Base-by-base conservation (phyloP, 2,797 vertebrate genomes). In the Hippopotamyrus pictus region DNA sequence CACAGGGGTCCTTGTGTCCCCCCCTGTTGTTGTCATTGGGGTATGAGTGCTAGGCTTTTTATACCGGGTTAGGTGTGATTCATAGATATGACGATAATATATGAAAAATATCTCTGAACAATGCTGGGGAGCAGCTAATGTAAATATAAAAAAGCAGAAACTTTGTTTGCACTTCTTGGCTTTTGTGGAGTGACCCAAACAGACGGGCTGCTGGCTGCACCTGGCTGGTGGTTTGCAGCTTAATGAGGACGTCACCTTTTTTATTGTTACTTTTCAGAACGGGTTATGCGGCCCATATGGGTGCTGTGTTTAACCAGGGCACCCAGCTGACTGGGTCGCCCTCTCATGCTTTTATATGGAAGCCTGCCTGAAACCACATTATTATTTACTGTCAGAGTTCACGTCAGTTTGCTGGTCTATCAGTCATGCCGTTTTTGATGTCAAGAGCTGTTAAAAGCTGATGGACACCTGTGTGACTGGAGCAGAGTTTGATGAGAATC, bases 1-100 rank as follows among this genome's bases (percentile, higher is more conserved):
- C 41, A 46, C 19, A 41, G 33, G 29, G 76, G 90, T 65, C 84
- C 87, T 76, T 88, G 65, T 57, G 86, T 57, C 82, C 37, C 59
- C 89, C 82, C 73, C 17, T 90, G 79, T 84, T 44, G 79, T 29
- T 53, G 85, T 53, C 88, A 86, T 88, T 90, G 69, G 48, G 9
- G n/a, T 86, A 54, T 14, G 29, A 76, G 9, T 83, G 37, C 11
- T 3, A 33, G 54, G 54, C 12, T 25, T 5, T 11, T 8, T 5
- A 33, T 25, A 46, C 25, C 5, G 5, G 48, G 25, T 53, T 33
- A 54, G 25, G 51, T 17, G 3, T 86, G 84, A 54, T 50, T 5
- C 25, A 41, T 29, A 85, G 25, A 85, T 25, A 50, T 2, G 8
- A 17, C 5, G 29, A 22, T 22, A 85, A 29, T 29, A 51, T 33